Evolutionary conservation across 1,140 invertebrate genomes (phyloP), one percentile per base, ranked within the genome.

Genomic region (Rhopalosiphum padi): DNA sequence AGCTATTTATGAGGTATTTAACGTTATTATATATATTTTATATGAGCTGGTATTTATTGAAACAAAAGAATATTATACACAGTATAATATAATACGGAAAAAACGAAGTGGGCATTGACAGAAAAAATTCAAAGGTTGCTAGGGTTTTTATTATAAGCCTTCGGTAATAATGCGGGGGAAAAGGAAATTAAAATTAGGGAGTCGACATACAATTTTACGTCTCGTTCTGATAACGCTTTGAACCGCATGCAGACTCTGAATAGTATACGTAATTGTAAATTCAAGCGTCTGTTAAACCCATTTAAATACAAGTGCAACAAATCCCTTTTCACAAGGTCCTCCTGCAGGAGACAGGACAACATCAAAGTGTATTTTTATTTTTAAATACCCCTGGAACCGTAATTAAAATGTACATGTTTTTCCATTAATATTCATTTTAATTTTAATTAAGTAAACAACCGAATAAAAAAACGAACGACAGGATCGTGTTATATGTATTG

Each of bases 231-330:
- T 92, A 83, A 92, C 35, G 48, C 88, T 89, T 89, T 89, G 88
- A 89, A 89, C 88, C 88, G 51, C 51, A 89, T 35, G n/a, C 48
- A n/a, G 85, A 88, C n/a, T 88, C 21, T 88, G 51, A 88, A 88
- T 21, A 53, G 48, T 35, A 55, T 46, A 41, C 48, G 35, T 91
- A 83, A 48, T 85, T 92, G 41, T 85, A 83, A 51, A 48, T 83
- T 51, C 91, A 37, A 48, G 46, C 46, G n/a, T 48, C 46, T 48
- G 91, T 92, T 92, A 92, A 92, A 92, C 43, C 77, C 91, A 37
- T 82, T 92, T 92, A 92, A 92, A 92, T 82, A 92, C 91, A 92
- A 92, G 77, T 51, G 91, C 77, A n/a, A 83, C 91, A 83, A 92
- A 92, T 92, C 91, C 68, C 68, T 53, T 83, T 92, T 83, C 9